Evolutionary conservation across 1,140 invertebrate genomes (phyloP).

Genomic region (Laupala kohalensis): DNA sequence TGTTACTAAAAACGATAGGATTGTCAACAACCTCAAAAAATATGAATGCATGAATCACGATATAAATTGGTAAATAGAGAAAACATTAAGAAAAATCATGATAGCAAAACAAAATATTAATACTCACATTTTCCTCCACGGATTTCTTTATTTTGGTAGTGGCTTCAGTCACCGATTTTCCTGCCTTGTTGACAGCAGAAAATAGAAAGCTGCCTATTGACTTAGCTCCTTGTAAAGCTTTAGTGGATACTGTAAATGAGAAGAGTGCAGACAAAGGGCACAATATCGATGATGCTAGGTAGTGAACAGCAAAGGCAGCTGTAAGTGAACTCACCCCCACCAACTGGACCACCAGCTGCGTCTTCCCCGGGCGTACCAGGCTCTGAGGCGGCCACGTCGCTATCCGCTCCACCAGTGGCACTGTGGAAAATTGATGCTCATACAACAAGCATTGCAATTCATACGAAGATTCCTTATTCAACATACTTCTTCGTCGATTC

Average conservation of each 20-base stretch:
- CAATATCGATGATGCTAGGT: not conserved
- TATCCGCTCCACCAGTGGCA: slow-evolving; percentile 74
- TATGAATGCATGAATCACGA: not conserved
- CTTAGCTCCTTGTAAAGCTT: slow-evolving; percentile 81
- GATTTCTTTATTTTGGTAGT: slow-evolving; percentile 88
- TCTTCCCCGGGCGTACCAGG: slow-evolving; percentile 66
- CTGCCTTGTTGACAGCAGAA: slow-evolving; percentile 80
- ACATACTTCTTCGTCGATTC: too few species aligned
- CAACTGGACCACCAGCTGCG: slow-evolving; percentile 50
- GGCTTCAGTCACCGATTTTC: slow-evolving; percentile 58
- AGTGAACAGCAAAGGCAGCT: not conserved
- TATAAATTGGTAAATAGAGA: not conserved
- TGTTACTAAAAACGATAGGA: too few species aligned
- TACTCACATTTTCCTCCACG: slow-evolving; percentile 87
- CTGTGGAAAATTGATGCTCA: slow-evolving; percentile 38
- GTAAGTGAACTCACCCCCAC: slow-evolving; percentile 50
- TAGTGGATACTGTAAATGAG: slow-evolving; percentile 59
- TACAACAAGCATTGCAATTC: too few species aligned
- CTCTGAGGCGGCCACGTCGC: slow-evolving; percentile 31
- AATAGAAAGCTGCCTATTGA: slow-evolving; percentile 83
- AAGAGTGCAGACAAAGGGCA: not conserved
- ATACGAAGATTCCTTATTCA: too few species aligned
- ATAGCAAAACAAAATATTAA: not conserved
- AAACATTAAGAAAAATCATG: not conserved
- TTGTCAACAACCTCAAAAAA: not conserved